A percentile compares a stretch with the other conserved stretches of the same genome.
phyloP scores from a whole-genome alignment of 2,888 invertebrate species.

The Crioceris asparagi region DNA sequence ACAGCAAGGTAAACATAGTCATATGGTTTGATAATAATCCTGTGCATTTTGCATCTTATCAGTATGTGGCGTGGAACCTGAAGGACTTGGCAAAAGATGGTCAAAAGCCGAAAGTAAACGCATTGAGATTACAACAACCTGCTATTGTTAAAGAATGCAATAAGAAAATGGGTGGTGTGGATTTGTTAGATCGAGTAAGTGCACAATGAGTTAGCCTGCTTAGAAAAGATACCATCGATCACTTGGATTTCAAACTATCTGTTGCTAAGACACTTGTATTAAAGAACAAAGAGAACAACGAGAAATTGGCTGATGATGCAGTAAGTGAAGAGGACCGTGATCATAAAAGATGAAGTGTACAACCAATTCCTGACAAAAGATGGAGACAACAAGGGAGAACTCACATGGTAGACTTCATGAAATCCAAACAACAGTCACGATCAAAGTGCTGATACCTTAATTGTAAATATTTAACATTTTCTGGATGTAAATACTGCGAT shows the following conservation, averaged over 20 bases:
- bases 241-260: neutral
- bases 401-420: conserved; percentile 3
- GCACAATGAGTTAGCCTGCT: neutral
- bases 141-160: conserved; percentile 3
- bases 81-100: conserved; percentile 2
- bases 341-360: no score
- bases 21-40: conserved; percentile 6
- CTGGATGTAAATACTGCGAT: conserved; percentile 3
- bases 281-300: neutral
- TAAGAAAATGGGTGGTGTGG: conserved; percentile 3
- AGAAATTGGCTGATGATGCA: neutral
- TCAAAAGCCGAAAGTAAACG: conserved; percentile 1
- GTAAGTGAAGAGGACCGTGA: no score
- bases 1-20: conserved; percentile 3
- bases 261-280: neutral
- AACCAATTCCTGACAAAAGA: no score
- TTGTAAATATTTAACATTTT: neutral
- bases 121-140: conserved; percentile 4
- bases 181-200: neutral
- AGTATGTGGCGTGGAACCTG: conserved; percentile 3
- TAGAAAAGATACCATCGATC: neutral
- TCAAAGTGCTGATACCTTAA: neutral
- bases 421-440: conserved; percentile 3
- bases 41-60: conserved; percentile 3
- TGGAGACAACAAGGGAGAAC: conserved; percentile 1